Evolutionary conservation across 2,113 vertebrate species (phyloP).

Genomic region (Corydoras maculifer): DNA sequence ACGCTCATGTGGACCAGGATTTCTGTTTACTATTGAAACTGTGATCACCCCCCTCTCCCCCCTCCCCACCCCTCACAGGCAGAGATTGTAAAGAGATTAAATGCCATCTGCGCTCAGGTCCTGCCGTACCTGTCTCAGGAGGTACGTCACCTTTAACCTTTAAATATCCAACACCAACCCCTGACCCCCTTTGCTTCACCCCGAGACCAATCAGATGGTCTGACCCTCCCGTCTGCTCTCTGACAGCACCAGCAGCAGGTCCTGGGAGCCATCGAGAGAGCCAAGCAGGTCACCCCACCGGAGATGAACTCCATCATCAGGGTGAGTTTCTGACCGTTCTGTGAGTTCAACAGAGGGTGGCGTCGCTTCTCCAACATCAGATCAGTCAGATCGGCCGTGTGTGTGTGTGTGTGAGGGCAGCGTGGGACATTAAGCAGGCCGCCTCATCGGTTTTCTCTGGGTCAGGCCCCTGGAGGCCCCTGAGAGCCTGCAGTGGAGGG

Average conservation of each 20-base stretch:
- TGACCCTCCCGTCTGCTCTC: background rate
- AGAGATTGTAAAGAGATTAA: constrained; percentile 95
- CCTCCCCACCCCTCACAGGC: constrained; percentile 65
- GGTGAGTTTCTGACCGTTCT: constrained; percentile 57
- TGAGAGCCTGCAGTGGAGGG: background rate
- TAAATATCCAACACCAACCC: no score
- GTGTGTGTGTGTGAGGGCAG: background rate
- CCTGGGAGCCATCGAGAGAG: constrained; percentile 91
- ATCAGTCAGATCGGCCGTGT: no score
- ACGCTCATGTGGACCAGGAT: no score
- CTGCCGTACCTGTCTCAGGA: constrained; percentile 96
- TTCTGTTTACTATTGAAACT: no score
- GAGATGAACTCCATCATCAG: constrained; percentile 98
- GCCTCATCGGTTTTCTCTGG: constrained; percentile 3
- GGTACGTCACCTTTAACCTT: constrained; percentile 58
- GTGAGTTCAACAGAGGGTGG: no score
- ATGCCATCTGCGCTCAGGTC: constrained; percentile 94
- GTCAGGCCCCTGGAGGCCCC: background rate
- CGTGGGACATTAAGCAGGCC: background rate
- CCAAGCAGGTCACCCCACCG: constrained; percentile 93
- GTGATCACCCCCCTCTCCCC: no score
- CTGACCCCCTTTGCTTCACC: no score
- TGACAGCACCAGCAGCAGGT: constrained; percentile 95
- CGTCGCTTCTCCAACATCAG: no score
- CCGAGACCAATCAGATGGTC: no score